Percentiles rank a stretch among this genome's conserved stretches.
Evolutionary conservation across 2,113 vertebrate genomes (phyloP).

Genomic region (Corythaeola cristata): DNA sequence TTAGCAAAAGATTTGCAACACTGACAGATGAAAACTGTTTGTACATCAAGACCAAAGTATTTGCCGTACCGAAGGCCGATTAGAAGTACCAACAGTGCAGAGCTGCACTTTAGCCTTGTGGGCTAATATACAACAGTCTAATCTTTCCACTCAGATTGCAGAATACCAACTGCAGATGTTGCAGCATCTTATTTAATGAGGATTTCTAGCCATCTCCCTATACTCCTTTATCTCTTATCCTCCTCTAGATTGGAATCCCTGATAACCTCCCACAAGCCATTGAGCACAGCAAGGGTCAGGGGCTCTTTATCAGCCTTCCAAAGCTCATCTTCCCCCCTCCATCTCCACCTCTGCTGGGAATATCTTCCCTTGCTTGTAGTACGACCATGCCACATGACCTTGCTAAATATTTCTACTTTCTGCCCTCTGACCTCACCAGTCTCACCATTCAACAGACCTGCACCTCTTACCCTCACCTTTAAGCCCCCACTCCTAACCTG

Average conservation of each 20-base stretch:
- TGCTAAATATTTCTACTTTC: neutral
- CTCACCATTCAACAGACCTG: neutral
- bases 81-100: neutral
- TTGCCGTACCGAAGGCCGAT: neutral
- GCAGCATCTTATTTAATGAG: conserved; percentile 57
- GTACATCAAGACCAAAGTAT: conserved; percentile 15
- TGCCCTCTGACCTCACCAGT: neutral
- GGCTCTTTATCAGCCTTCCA: neutral
- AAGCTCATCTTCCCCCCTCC: neutral
- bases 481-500: neutral
- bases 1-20: neutral
- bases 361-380: neutral
- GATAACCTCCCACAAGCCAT: conserved; percentile 32
- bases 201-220: conserved; percentile 44
- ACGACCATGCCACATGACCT: neutral
- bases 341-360: neutral
- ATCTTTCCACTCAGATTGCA: conserved; percentile 51
- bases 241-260: conserved; percentile 45
- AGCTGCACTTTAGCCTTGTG: conserved; percentile 46
- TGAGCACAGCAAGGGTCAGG: neutral
- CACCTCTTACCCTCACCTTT: neutral
- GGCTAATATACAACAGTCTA: conserved; percentile 47
- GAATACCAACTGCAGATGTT: conserved; percentile 58
- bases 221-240: conserved; percentile 48
- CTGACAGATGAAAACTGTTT: conserved; percentile 22